Percentiles rank a stretch among this genome's conserved stretches.
Conservation (phyloP, 2,113 vertebrate species). For the Clarias batrachus region DNA sequence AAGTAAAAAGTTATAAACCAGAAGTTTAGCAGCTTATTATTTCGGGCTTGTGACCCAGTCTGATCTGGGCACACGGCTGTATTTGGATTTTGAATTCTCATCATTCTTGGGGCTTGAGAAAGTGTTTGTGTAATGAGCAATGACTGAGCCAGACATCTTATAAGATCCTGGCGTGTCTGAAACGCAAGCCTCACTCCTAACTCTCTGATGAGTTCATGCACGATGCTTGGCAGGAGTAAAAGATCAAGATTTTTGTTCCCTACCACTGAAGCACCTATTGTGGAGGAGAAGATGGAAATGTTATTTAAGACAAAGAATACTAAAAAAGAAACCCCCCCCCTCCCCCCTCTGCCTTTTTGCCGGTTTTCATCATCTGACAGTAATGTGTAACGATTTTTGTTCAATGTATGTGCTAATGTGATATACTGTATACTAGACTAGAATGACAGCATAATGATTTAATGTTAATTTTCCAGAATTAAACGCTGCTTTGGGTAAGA, state of each 20-base stretch:
- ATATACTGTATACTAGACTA: neutral
- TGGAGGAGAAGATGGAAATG: neutral
- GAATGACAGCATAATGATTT: neutral
- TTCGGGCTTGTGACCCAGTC: constrained; percentile 41
- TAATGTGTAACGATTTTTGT: neutral
- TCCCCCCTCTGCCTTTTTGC: neutral
- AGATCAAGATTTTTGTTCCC: neutral
- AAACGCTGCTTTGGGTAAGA: constrained; percentile 35
- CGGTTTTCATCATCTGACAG: neutral
- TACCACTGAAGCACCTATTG: neutral
- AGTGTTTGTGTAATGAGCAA: constrained; percentile 48
- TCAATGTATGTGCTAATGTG: constrained; percentile 12
- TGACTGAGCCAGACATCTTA: constrained; percentile 34
- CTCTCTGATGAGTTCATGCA: neutral
- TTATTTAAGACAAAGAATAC: neutral
- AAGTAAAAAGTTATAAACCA: constrained; percentile 51
- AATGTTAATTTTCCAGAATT: constrained; percentile 20
- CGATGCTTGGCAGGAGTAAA: constrained; percentile 1
- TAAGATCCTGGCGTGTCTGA: constrained; percentile 25
- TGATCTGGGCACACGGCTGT: constrained; percentile 32
- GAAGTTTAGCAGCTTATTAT: constrained; percentile 55
- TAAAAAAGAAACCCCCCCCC: too few species aligned
- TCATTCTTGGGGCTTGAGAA: constrained; percentile 57
- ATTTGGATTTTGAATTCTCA: constrained; percentile 50
- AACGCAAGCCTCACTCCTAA: neutral